These are phyloP conservation scores for Potamilus streckersoni DNA, from an alignment of 1,140 invertebrate species.

Conservation along the genomic window DNA sequence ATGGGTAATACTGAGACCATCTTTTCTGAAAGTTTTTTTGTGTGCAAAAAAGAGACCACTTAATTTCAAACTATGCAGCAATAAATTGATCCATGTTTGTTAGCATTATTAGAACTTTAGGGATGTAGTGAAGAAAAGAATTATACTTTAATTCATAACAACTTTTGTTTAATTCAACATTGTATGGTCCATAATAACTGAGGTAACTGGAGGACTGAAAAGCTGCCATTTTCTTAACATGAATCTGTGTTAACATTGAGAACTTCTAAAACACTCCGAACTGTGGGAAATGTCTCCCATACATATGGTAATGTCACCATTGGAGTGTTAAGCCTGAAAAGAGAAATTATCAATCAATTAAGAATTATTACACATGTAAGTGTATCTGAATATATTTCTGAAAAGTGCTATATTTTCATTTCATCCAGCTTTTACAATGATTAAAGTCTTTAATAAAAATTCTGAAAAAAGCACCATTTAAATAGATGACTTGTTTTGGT, in stretches of 20 bases:
- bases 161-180: no score
- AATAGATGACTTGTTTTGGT: neutral
- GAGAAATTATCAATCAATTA: slow-evolving; percentile 1
- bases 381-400: neutral
- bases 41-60: no score
- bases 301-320: slow-evolving; percentile 49
- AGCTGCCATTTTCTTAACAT: slow-evolving; percentile 23
- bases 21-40: no score
- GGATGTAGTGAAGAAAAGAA: no score
- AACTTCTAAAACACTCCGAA: slow-evolving; percentile 55
- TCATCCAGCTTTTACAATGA: neutral
- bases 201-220: no score
- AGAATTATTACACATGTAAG: neutral
- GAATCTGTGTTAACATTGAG: slow-evolving; percentile 49
- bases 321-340: slow-evolving; percentile 43
- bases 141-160: no score
- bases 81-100: no score
- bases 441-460: no score
- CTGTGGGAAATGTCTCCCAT: slow-evolving; percentile 55
- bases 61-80: no score
- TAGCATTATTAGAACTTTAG: no score
- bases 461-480: neutral
- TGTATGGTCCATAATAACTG: no score
- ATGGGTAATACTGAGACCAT: no score
- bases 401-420: neutral